Evolutionary conservation across 2,113 vertebrate genomes (phyloP).

Genomic region (Eptesicus fuscus): DNA sequence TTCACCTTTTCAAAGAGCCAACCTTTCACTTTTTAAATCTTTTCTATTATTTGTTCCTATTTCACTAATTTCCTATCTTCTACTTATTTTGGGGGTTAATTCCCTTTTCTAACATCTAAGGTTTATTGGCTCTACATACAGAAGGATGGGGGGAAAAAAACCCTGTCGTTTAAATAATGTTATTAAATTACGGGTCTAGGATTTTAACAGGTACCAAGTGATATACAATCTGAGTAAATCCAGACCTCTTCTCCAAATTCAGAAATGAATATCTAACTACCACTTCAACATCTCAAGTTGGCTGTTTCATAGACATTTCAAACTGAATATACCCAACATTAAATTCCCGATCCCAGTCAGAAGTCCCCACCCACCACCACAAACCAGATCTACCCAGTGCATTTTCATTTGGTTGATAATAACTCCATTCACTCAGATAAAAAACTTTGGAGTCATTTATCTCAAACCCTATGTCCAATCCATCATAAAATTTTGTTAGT

Average conservation of each 20-base stretch:
- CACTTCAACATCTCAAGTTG: background rate
- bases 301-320: background rate
- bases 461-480: background rate
- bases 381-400: background rate
- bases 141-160: background rate
- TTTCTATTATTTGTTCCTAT: background rate
- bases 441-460: background rate
- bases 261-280: background rate
- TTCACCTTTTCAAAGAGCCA: background rate
- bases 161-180: background rate
- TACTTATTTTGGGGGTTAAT: background rate
- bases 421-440: background rate
- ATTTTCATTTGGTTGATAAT: background rate
- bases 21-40: background rate
- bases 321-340: background rate
- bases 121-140: background rate
- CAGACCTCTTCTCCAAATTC: background rate
- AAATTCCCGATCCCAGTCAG: background rate
- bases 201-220: background rate
- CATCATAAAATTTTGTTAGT: background rate
- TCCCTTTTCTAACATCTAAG: background rate
- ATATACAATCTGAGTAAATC: background rate
- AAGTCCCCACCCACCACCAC: background rate
- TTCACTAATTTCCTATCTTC: conserved; percentile 23
- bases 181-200: background rate